Conservation (phyloP, 1,140 invertebrate species). For the Xylocopa sonorina region DNA sequence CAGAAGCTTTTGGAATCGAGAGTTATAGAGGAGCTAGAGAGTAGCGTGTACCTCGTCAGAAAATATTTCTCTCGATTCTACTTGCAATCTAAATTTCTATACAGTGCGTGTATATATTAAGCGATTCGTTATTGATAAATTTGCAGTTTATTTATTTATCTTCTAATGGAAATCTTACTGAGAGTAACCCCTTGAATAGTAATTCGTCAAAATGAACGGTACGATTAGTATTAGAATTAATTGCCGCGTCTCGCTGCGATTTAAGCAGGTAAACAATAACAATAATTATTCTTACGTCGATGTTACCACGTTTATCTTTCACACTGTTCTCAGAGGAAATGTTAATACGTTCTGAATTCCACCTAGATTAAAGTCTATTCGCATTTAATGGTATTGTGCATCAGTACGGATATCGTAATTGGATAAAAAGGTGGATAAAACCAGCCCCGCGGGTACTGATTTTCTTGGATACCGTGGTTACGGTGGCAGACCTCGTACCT, state of each 20-base stretch:
- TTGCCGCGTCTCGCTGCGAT: no score
- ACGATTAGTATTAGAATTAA: no score
- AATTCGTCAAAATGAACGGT: no score
- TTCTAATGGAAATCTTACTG: no score
- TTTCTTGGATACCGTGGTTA: background rate
- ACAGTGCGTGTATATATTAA: no score
- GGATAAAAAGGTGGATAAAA: background rate
- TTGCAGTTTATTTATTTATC: no score
- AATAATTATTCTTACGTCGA: background rate
- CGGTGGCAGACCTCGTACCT: background rate
- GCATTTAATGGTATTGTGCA: constrained; percentile 26
- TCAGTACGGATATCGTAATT: constrained; percentile 15
- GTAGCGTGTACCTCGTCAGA: no score
- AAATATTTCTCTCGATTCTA: no score
- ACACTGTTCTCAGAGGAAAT: background rate
- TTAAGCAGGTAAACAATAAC: background rate
- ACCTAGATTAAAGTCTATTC: no score
- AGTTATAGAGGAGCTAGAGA: background rate
- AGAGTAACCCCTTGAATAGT: no score
- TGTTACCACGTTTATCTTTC: background rate
- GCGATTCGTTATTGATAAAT: no score
- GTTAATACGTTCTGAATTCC: constrained; percentile 3
- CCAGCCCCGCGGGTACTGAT: background rate
- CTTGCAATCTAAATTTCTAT: no score
- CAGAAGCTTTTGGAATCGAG: background rate